phyloP scores from a whole-genome alignment of 2,797 vertebrate species.

The Danio tinwini region DNA sequence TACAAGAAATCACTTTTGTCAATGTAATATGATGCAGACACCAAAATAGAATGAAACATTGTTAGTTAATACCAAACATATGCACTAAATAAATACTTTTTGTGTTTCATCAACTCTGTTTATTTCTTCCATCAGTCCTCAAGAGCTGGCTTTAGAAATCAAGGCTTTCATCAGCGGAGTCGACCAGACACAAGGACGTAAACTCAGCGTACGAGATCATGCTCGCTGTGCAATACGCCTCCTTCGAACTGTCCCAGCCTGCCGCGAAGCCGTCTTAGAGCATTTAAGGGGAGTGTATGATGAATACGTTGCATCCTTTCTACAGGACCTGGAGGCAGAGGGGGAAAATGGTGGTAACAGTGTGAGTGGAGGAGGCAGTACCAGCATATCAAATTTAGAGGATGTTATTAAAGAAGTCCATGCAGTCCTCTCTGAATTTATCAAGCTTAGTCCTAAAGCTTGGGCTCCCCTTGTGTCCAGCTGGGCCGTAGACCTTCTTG shows the following conservation, averaged over 20 bases:
- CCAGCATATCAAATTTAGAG: conserved; percentile 73
- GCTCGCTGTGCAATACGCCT: conserved; percentile 89
- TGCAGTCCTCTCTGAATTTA: conserved; percentile 85
- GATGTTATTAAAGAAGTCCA: conserved; percentile 86
- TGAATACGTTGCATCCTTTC: conserved; percentile 86
- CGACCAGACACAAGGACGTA: conserved; percentile 85
- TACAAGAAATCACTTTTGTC: too few species aligned
- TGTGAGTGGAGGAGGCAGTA: conserved; percentile 59
- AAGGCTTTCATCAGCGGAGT: conserved; percentile 92
- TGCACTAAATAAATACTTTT: too few species aligned
- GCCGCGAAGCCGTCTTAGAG: conserved; percentile 87
- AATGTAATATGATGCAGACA: too few species aligned
- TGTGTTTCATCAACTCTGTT: not conserved
- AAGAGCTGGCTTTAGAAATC: conserved; percentile 91
- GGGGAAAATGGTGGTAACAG: conserved; percentile 65
- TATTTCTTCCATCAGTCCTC: conserved; percentile 73
- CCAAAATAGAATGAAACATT: too few species aligned
- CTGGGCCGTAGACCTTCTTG: conserved; percentile 94
- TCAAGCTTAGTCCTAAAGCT: conserved; percentile 85
- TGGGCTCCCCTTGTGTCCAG: conserved; percentile 92
- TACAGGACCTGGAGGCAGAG: conserved; percentile 84
- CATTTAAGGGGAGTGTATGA: conserved; percentile 91
- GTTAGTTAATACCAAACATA: too few species aligned
- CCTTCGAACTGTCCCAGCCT: conserved; percentile 88
- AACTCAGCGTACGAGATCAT: conserved; percentile 87